A percentile compares a stretch with the other conserved stretches of the same genome.
phyloP scores from a whole-genome alignment of 53 echinoderm and acorn worm species.

The Echinometra lucunter region DNA sequence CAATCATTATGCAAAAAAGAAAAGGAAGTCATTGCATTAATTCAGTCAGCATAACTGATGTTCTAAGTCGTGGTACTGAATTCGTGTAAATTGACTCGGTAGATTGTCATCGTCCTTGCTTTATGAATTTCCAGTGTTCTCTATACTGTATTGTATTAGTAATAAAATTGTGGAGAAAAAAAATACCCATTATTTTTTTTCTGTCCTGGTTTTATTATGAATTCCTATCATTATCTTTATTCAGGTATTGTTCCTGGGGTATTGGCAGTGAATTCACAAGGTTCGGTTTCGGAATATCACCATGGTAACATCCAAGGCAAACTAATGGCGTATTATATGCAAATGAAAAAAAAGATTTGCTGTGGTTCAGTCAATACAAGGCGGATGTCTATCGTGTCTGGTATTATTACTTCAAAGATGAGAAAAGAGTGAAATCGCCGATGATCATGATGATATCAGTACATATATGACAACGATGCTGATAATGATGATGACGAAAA shows the following conservation, averaged over 20 bases:
- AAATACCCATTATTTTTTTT: too few species aligned
- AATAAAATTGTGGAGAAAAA: too few species aligned
- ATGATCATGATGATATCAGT: not conserved
- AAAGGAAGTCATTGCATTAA: too few species aligned
- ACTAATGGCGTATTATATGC: not conserved
- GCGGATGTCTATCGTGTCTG: not conserved
- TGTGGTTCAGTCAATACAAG: not conserved
- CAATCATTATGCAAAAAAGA: too few species aligned
- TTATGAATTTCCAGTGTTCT: not conserved
- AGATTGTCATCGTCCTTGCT: not conserved
- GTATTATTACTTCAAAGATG: not conserved
- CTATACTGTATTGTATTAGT: not conserved
- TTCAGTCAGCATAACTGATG: not conserved
- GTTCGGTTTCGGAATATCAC: not conserved
- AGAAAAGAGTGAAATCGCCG: not conserved
- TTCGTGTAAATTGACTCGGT: not conserved
- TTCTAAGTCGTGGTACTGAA: not conserved
- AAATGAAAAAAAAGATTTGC: not conserved
- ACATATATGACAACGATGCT: not conserved
- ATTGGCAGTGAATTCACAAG: not conserved
- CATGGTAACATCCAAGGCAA: not conserved
- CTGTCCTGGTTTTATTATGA: too few species aligned
- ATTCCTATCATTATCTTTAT: too few species aligned
- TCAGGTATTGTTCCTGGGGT: too few species aligned
- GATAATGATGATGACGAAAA: not conserved